These are phyloP conservation scores for Schlechtendalia chinensis DNA, from an alignment of 1,140 invertebrate species.

Conservation along the genomic window DNA sequence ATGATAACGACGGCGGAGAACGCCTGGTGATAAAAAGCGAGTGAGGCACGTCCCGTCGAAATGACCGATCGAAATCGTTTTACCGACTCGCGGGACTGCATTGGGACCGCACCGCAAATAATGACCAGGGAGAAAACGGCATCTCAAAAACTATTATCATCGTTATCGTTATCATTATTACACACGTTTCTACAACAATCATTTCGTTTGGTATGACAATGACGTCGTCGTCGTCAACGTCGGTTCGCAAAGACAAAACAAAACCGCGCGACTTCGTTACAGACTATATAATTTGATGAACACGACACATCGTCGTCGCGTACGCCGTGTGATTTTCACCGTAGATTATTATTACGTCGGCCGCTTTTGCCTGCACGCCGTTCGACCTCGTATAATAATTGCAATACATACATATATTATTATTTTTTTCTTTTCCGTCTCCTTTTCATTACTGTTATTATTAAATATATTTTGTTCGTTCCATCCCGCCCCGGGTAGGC, in stretches of 20 bases:
- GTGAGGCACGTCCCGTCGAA: no score
- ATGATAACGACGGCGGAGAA: no score
- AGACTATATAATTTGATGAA: background rate
- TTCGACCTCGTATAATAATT: background rate
- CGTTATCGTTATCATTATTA: no score
- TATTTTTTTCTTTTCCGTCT: background rate
- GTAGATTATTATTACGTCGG: background rate
- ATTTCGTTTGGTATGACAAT: no score
- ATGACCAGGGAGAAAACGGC: background rate
- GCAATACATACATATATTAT: background rate
- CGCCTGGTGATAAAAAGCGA: no score
- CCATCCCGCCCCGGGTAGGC: slow-evolving; percentile 8
- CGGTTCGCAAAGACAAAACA: background rate
- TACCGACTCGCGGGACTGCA: no score
- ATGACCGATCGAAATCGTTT: no score
- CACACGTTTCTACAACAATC: no score
- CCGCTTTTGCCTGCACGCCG: background rate
- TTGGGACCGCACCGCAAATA: no score
- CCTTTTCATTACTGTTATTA: slow-evolving; percentile 9
- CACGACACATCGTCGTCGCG: background rate
- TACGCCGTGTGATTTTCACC: slow-evolving; percentile 9
- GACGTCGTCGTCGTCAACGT: background rate
- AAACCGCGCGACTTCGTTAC: background rate
- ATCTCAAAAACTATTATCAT: background rate
- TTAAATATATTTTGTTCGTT: background rate